phyloP scores from a whole-genome alignment of 2,797 vertebrate genomes.

The Xyrichtys novacula region DNA sequence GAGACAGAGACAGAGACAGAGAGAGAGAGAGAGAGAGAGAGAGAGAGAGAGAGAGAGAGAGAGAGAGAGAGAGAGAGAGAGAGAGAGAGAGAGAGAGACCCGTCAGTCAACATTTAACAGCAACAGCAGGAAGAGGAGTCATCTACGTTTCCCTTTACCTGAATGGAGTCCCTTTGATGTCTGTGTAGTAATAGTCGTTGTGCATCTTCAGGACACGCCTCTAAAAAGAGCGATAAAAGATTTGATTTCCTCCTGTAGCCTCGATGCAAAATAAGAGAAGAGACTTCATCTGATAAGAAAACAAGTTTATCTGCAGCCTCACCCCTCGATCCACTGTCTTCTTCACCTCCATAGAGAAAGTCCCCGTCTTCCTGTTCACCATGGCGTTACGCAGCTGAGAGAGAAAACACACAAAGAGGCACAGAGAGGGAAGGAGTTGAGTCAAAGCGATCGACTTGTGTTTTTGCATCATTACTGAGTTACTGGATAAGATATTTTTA shows the following conservation, averaged over 20 bases:
- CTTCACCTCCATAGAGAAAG: slow-evolving; percentile 99
- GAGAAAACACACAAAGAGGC: slow-evolving; percentile 38
- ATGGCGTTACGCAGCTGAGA: slow-evolving; percentile 94
- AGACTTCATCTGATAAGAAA: slow-evolving; percentile 24
- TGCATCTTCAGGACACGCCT: slow-evolving; percentile 98
- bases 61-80: too few relatives aligned
- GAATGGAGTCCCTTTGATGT: slow-evolving; percentile 98
- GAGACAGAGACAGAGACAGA: too few relatives aligned
- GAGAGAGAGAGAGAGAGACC: slow-evolving; percentile 18
- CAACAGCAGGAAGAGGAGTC: slow-evolving; percentile 3
- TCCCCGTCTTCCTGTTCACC: slow-evolving; percentile 97
- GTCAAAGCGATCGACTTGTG: slow-evolving; percentile 22
- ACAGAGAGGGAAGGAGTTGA: neutral
- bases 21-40: too few relatives aligned
- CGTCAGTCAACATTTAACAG: slow-evolving; percentile 14
- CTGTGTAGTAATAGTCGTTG: slow-evolving; percentile 99
- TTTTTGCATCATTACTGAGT: neutral
- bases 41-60: too few relatives aligned
- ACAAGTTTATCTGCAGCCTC: slow-evolving; percentile 68
- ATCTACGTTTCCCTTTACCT: slow-evolving; percentile 82
- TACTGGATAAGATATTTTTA: slow-evolving; percentile 1
- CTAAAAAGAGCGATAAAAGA: slow-evolving; percentile 77
- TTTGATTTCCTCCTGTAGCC: slow-evolving; percentile 27
- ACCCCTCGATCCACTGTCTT: slow-evolving; percentile 99
- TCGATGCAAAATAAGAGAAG: slow-evolving; percentile 19